phyloP scores from a whole-genome alignment of 2,888 invertebrate species.

The Polietes domitor region DNA sequence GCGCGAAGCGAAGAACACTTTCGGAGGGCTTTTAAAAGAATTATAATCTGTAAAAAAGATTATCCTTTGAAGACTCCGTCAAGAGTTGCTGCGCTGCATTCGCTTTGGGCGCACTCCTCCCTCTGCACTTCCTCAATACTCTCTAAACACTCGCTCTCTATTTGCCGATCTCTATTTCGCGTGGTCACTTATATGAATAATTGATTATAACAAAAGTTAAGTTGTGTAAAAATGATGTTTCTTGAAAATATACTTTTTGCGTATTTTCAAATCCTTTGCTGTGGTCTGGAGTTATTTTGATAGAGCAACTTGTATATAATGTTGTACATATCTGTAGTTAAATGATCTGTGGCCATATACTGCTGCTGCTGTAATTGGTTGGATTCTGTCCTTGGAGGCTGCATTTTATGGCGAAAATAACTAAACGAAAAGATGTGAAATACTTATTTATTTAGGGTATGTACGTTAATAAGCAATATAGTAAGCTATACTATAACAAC shows the following conservation, averaged over 20 bases:
- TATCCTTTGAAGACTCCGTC: too few species aligned
- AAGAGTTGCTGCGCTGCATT: too few species aligned
- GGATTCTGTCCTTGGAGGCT: constrained; percentile 62
- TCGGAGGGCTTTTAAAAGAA: neutral
- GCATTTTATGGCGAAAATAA: constrained; percentile 69
- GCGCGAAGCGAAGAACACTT: too few species aligned
- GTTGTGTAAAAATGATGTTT: constrained; percentile 8
- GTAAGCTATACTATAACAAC: neutral
- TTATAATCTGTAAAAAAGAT: neutral
- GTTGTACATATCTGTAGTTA: constrained; percentile 68
- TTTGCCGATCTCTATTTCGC: neutral
- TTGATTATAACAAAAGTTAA: constrained; percentile 39
- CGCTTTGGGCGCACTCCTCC: neutral
- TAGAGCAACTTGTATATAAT: constrained; percentile 69
- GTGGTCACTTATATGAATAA: constrained; percentile 35
- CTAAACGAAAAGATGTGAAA: constrained; percentile 19
- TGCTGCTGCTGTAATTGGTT: constrained; percentile 64
- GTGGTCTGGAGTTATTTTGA: constrained; percentile 69
- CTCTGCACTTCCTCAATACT: constrained; percentile 9
- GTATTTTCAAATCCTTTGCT: constrained; percentile 68
- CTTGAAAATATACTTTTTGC: constrained; percentile 45
- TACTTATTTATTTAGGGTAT: neutral
- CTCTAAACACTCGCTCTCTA: neutral
- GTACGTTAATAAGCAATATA: neutral
- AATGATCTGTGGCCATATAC: constrained; percentile 62